Percentiles rank a stretch among this genome's conserved stretches.
Conservation (phyloP, 2,888 invertebrate genomes). For the Agonopterix alstromeriana region DNA sequence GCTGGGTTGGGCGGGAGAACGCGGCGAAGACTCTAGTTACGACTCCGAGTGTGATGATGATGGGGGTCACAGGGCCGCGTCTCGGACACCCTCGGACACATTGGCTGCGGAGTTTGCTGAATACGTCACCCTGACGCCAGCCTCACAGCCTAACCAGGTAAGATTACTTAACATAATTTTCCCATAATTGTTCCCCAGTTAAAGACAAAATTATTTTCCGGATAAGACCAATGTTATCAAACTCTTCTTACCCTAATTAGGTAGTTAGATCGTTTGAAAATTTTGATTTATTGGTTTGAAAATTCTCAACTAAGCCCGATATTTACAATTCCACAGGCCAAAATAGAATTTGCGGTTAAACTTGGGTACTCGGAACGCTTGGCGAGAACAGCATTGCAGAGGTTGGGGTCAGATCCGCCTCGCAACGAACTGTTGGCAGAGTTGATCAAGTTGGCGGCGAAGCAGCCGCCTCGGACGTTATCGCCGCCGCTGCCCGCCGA, state of each 20-base stretch:
- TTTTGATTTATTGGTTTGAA: no score
- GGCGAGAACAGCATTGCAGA: slow-evolving; percentile 88
- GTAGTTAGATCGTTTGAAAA: no score
- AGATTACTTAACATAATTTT: slow-evolving; percentile 1
- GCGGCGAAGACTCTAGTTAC: slow-evolving; percentile 88
- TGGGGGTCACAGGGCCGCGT: slow-evolving; percentile 84
- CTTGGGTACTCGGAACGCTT: slow-evolving; percentile 93
- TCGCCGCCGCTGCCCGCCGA: slow-evolving; percentile 49
- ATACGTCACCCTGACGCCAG: slow-evolving; percentile 80
- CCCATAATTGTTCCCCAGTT: background rate
- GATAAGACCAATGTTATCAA: no score
- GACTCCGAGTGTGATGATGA: slow-evolving; percentile 88
- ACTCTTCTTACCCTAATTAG: no score
- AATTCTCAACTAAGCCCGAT: no score
- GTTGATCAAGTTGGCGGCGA: slow-evolving; percentile 87
- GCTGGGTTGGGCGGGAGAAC: slow-evolving; percentile 74
- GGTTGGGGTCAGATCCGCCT: slow-evolving; percentile 89
- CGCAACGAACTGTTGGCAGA: slow-evolving; percentile 93
- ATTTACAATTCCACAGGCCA: slow-evolving; percentile 50
- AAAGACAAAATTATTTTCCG: no score
- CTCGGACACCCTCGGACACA: slow-evolving; percentile 89
- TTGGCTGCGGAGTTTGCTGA: slow-evolving; percentile 91
- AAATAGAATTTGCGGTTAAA: slow-evolving; percentile 94
- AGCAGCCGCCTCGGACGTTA: slow-evolving; percentile 52
- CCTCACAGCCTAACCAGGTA: slow-evolving; percentile 56